A percentile compares a stretch with the other conserved stretches of the same genome.
These are phyloP conservation scores for Falco concolor DNA, from an alignment of 2,797 vertebrate genomes.

Conservation along the genomic window DNA sequence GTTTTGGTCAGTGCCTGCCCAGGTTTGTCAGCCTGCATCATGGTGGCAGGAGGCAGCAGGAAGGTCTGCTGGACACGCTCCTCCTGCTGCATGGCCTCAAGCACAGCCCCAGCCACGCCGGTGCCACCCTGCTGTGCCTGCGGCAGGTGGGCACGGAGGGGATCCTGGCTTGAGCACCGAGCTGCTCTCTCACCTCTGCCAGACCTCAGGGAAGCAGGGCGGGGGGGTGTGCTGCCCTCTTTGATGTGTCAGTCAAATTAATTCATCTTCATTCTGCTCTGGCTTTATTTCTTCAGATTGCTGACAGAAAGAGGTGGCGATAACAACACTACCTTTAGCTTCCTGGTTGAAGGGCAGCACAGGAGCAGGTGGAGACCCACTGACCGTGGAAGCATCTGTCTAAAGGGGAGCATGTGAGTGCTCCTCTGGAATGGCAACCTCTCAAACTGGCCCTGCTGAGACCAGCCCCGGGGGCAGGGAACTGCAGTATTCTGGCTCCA, in stretches of 20 bases:
- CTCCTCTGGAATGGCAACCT: background rate
- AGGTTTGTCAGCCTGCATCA: background rate
- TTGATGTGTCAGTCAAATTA: accelerated
- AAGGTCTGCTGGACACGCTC: background rate
- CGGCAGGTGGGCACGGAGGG: accelerated
- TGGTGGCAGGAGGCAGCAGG: accelerated
- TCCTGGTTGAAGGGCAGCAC: background rate
- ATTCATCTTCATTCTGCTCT: accelerated
- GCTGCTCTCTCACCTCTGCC: background rate
- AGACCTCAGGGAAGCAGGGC: background rate
- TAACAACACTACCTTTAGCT: background rate
- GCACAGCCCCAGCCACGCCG: accelerated
- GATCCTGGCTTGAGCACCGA: accelerated
- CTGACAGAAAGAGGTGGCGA: accelerated
- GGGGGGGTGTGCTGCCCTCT: background rate
- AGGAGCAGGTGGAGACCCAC: background rate
- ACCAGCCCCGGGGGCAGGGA: background rate
- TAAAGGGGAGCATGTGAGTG: background rate
- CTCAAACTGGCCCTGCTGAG: background rate
- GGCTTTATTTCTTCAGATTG: background rate
- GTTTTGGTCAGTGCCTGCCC: background rate
- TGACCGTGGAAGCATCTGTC: background rate
- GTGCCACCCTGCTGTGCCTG: accelerated
- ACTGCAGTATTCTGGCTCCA: background rate
- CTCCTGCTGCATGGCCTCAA: accelerated